These are phyloP conservation scores for Meles meles DNA, from an alignment of 2,113 vertebrate species.

Conservation along the genomic window DNA sequence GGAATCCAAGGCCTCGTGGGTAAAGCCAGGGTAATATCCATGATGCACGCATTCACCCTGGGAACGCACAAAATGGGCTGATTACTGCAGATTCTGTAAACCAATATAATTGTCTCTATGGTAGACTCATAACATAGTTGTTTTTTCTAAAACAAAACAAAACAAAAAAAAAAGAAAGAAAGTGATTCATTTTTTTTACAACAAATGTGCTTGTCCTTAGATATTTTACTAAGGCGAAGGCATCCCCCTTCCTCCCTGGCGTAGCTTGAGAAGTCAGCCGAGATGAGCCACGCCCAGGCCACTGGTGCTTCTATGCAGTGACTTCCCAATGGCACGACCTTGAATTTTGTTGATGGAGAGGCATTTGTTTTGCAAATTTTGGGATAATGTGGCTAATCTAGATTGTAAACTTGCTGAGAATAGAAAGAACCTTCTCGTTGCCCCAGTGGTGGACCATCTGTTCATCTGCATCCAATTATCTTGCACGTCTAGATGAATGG, in stretches of 20 bases:
- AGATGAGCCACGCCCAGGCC: accelerated
- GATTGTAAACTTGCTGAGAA: too few relatives aligned
- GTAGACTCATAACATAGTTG: background rate
- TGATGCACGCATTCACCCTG: background rate
- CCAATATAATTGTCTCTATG: background rate
- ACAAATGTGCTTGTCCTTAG: background rate
- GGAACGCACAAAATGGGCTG: background rate
- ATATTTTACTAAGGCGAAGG: background rate
- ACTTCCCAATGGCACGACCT: background rate
- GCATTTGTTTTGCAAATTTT: too few relatives aligned
- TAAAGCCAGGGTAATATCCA: accelerated
- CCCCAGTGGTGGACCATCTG: accelerated
- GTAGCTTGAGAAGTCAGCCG: too few relatives aligned
- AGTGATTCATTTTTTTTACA: background rate
- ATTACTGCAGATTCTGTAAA: background rate
- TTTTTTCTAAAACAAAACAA: background rate
- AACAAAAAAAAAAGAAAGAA: background rate
- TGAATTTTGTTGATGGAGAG: background rate
- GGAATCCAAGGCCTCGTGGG: accelerated
- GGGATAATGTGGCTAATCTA: background rate
- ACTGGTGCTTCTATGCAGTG: accelerated
- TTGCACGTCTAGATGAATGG: background rate
- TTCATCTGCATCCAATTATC: background rate
- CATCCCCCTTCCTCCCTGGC: accelerated
- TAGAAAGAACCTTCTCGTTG: background rate